A percentile compares a stretch with the other conserved stretches of the same genome.
phyloP scores from a whole-genome alignment of 1,140 invertebrate genomes.

The Protaetia brevitarsis region DNA sequence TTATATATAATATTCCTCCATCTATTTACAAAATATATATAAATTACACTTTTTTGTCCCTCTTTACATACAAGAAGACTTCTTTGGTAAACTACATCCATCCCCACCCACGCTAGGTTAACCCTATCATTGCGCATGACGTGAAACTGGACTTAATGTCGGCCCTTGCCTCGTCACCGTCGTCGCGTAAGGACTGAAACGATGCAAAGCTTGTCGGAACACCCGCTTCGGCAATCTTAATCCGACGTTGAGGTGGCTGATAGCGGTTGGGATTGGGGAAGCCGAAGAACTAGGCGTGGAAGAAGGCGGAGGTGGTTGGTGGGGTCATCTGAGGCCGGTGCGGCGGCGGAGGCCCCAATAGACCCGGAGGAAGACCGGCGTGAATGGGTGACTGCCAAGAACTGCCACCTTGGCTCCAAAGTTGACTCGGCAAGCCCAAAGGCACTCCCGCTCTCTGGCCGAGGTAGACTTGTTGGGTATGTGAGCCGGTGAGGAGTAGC shows the following conservation, averaged over 20 bases:
- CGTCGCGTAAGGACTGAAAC: constrained; percentile 44
- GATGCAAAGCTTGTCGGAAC: constrained; percentile 42
- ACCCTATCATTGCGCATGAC: constrained; percentile 40
- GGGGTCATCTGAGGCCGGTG: constrained; percentile 45
- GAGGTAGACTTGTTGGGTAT: constrained; percentile 44
- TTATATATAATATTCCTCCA: background rate
- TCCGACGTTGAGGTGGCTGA: constrained; percentile 39
- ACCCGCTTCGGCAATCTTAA: constrained; percentile 45
- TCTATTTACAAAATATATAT: constrained; percentile 16
- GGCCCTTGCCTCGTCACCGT: constrained; percentile 33
- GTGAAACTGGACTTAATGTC: constrained; percentile 38
- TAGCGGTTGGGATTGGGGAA: constrained; percentile 47
- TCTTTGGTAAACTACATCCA: background rate
- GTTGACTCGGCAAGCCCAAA: constrained; percentile 37
- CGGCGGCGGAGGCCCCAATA: constrained; percentile 41
- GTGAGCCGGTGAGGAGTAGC: constrained; percentile 40
- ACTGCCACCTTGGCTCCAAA: constrained; percentile 38
- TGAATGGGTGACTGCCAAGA: constrained; percentile 41
- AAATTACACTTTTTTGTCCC: constrained; percentile 8
- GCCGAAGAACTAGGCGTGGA: constrained; percentile 47
- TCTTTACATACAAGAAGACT: background rate
- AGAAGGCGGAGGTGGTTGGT: constrained; percentile 37
- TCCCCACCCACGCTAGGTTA: background rate
- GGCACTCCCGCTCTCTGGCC: constrained; percentile 41
- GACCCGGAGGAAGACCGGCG: constrained; percentile 41